Percentiles rank a stretch among this genome's conserved stretches.
phyloP scores from a whole-genome alignment of 2,888 invertebrate genomes.

The Coleophora flavipennella region DNA sequence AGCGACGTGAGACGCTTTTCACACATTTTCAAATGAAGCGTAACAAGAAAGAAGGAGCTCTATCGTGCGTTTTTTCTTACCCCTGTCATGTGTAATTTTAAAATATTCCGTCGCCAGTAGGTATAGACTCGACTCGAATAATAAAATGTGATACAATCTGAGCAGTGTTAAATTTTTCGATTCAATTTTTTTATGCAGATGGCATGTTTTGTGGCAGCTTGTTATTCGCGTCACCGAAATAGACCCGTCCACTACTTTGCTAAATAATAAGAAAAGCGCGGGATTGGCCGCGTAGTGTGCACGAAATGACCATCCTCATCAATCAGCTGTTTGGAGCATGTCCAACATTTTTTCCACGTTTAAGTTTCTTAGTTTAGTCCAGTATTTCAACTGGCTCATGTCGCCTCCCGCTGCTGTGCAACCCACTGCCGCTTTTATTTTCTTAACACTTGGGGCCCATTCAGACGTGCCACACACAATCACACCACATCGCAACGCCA shows the following conservation, averaged over 20 bases:
- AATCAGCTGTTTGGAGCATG: slow-evolving; percentile 69
- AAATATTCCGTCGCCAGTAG: slow-evolving; percentile 5
- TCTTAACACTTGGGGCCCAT: slow-evolving; percentile 6
- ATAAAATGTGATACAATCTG: slow-evolving; percentile 12
- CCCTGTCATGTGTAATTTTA: slow-evolving; percentile 4
- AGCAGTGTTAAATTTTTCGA: slow-evolving; percentile 20
- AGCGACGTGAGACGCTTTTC: too few relatives aligned
- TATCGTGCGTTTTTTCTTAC: slow-evolving; percentile 3
- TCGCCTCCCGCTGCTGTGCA: slow-evolving; percentile 31
- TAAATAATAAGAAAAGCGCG: slow-evolving; percentile 71
- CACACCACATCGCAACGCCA: too few relatives aligned
- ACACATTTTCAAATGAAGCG: too few relatives aligned
- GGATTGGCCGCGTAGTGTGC: slow-evolving; percentile 59
- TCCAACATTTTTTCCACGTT: slow-evolving; percentile 72
- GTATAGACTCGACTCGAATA: slow-evolving; percentile 9
- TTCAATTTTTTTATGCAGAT: slow-evolving; percentile 33
- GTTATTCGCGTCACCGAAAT: slow-evolving; percentile 68
- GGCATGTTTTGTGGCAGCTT: slow-evolving; percentile 56
- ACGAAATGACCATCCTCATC: slow-evolving; percentile 73
- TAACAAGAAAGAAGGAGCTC: too few relatives aligned
- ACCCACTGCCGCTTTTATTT: slow-evolving; percentile 17
- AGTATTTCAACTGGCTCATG: slow-evolving; percentile 56
- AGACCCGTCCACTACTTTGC: slow-evolving; percentile 66
- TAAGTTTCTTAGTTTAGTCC: slow-evolving; percentile 67
- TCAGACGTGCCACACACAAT: too few relatives aligned